A percentile compares a stretch with the other conserved stretches of the same genome.
Conservation (phyloP, 2,797 vertebrate species). For the Hypotaenidia okinawae region DNA sequence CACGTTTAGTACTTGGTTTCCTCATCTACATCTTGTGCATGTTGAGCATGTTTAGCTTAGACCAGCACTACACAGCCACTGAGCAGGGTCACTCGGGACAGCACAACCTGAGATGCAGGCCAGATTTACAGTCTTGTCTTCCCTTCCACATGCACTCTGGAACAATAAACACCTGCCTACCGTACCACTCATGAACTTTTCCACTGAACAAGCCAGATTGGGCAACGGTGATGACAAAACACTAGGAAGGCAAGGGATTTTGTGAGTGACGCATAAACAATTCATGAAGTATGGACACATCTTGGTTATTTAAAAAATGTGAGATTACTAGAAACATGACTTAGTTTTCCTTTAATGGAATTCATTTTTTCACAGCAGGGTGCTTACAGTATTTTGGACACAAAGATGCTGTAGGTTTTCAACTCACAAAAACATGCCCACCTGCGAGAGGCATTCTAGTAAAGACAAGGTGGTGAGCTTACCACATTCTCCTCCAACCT, state of each 20-base stretch:
- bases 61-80: not conserved
- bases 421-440: not conserved
- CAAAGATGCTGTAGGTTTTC: not conserved
- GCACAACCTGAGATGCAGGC: not conserved
- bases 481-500: not conserved
- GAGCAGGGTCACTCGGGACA: not conserved
- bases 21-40: not conserved
- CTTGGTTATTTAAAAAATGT: not conserved
- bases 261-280: not conserved
- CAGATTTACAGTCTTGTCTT: not conserved
- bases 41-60: not conserved
- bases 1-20: not conserved
- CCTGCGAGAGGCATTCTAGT: not conserved
- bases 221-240: not conserved
- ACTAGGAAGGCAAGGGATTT: not conserved
- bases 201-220: accelerated
- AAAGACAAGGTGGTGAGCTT: not conserved
- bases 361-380: not conserved
- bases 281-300: not conserved
- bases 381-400: not conserved
- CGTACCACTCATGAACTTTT: accelerated
- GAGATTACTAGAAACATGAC: not conserved
- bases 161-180: not conserved
- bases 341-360: not conserved
- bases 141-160: not conserved